These are phyloP conservation scores for Pagrus major DNA, from an alignment of 2,113 vertebrate species.

Conservation along the genomic window DNA sequence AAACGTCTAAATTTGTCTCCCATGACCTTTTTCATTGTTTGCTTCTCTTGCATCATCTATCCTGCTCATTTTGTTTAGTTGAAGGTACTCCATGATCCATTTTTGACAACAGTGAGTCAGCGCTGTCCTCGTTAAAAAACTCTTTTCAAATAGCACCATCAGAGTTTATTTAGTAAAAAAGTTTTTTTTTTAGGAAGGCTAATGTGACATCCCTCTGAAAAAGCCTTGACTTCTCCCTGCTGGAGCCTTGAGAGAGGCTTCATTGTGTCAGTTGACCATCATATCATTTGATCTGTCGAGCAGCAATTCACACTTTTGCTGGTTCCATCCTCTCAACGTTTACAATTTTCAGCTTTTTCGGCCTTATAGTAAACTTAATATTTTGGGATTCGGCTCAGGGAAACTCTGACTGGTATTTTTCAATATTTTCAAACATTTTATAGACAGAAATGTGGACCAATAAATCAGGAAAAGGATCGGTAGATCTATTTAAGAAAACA, in stretches of 20 bases:
- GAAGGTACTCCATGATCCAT: not conserved
- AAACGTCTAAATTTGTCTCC: not conserved
- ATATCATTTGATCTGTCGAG: too few species aligned
- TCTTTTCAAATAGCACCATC: not conserved
- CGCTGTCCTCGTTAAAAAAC: not conserved
- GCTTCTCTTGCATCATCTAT: not conserved
- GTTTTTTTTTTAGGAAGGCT: too few species aligned
- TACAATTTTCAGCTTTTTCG: not conserved
- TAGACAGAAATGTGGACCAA: too few species aligned
- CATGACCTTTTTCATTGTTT: not conserved
- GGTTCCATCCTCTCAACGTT: not conserved
- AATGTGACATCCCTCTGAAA: too few species aligned
- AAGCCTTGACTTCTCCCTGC: not conserved
- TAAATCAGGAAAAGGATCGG: too few species aligned
- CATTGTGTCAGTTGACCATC: too few species aligned
- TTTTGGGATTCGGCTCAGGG: not conserved
- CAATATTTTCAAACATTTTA: too few species aligned
- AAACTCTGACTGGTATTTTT: too few species aligned
- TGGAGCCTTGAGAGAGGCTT: too few species aligned
- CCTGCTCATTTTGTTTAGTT: not conserved
- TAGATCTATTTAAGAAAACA: too few species aligned
- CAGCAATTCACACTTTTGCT: not conserved
- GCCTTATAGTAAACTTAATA: not conserved
- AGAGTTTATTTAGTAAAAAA: too few species aligned
- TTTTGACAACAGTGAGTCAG: conserved; percentile 8